phyloP scores from a whole-genome alignment of 37 sponge, comb jelly and placozoan genomes.

The Spongilla lacustris region DNA sequence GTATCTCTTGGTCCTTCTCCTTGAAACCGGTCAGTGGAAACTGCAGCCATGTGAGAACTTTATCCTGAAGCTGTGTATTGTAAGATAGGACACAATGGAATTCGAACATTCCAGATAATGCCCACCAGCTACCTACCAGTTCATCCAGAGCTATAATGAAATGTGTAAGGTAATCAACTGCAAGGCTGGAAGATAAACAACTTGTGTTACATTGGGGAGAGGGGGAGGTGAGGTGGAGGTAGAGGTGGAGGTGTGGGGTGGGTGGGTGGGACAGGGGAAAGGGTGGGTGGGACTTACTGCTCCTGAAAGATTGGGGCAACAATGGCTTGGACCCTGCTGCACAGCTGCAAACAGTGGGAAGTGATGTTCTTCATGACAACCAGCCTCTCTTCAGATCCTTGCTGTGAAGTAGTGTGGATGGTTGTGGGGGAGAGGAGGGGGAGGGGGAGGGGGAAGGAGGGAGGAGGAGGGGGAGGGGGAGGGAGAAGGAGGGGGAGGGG shows the following conservation, averaged over 20 bases:
- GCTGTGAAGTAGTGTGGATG: neutral
- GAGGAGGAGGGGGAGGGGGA: too few species aligned
- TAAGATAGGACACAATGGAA: too few species aligned
- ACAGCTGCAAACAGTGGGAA: conserved; percentile 26
- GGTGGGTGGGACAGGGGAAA: neutral
- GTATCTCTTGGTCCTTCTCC: neutral
- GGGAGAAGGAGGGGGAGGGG: too few species aligned
- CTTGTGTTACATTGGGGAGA: neutral
- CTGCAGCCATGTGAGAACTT: too few species aligned
- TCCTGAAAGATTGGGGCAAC: conserved; percentile 37
- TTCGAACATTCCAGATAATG: too few species aligned
- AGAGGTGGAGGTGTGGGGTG: neutral
- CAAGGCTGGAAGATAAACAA: conserved; percentile 5
- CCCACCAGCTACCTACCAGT: conserved; percentile 31
- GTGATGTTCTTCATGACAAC: conserved; percentile 21
- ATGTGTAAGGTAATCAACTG: conserved; percentile 41
- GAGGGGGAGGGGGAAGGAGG: too few species aligned
- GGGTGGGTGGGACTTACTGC: neutral
- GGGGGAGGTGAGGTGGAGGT: neutral
- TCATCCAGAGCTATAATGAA: conserved; percentile 36
- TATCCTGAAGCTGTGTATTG: too few species aligned
- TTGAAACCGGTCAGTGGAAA: too few species aligned
- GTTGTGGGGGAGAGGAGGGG: too few species aligned
- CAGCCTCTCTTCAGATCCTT: conserved; percentile 26
- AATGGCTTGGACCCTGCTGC: neutral